These are phyloP conservation scores for Tachypleus tridentatus DNA, from an alignment of 1,140 invertebrate species.

Conservation along the genomic window DNA sequence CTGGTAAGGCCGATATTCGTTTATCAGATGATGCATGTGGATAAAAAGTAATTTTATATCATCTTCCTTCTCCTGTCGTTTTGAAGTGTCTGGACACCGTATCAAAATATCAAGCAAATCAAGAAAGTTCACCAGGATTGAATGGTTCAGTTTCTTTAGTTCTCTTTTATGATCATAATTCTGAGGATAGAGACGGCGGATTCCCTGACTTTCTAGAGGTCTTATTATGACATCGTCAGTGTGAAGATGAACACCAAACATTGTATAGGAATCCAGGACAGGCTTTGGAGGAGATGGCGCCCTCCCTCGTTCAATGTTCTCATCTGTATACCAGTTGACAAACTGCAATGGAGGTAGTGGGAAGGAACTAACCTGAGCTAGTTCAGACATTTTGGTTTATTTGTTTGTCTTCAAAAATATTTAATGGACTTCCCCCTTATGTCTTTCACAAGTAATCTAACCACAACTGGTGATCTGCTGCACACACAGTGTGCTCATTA, in stretches of 20 bases:
- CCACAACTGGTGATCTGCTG: no score
- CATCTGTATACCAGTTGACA: conserved; percentile 84
- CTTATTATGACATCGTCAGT: conserved; percentile 89
- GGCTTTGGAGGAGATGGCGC: conserved; percentile 74
- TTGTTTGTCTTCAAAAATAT: no score
- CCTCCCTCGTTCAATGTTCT: conserved; percentile 74
- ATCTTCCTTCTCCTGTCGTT: conserved; percentile 89
- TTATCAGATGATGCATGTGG: conserved; percentile 95
- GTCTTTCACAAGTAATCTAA: no score
- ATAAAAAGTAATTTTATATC: conserved; percentile 93
- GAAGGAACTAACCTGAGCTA: conserved; percentile 73
- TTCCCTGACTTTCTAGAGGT: conserved; percentile 86
- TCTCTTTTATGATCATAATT: conserved; percentile 91
- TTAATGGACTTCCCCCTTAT: no score
- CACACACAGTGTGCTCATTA: no score
- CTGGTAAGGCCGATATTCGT: conserved; percentile 94
- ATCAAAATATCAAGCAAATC: conserved; percentile 94
- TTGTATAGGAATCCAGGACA: conserved; percentile 75
- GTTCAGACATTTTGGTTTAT: conserved; percentile 36
- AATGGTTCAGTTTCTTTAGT: conserved; percentile 94
- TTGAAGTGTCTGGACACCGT: conserved; percentile 73
- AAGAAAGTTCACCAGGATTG: conserved; percentile 87
- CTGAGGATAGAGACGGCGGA: conserved; percentile 84
- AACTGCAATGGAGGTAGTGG: conserved; percentile 87
- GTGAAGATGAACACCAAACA: conserved; percentile 91